Evolutionary conservation across 2,113 vertebrate species (phyloP), one percentile per base, ranked within the genome.

Genomic region (Pholis gunnellus): DNA sequence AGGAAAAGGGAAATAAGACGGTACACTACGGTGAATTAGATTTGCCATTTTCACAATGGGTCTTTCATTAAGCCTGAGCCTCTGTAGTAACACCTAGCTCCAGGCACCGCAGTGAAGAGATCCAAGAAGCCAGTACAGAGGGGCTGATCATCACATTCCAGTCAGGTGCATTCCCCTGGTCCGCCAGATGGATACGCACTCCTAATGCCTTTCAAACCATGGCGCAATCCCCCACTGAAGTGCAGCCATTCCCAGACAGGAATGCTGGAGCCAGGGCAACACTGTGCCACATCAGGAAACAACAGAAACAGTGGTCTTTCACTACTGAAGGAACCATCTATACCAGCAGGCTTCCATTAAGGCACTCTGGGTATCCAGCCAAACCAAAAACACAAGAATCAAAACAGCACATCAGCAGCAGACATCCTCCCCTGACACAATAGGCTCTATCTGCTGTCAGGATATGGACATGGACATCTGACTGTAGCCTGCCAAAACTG

Each of bases 111-210:
- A 63, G 22, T 10, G 50, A 46, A 27, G 40, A 75, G 69, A 78
- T 67, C 72, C 44, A 76, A 83, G 75, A 78, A 75, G 74, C 59
- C 4, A 31, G 46, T 50, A 40, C 69, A 75, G 74, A 74, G 11
- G 9, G 25, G 72, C 44, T 72, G 81, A 87, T 90, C 79, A 90
- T 89, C 83, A 84, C 88, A 86, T 91, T 91, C 87, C 79, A 89
- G 83, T 89, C 85, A 89, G 87, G 88, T 90, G 83, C 61, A 83
- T 75, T 87, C 48, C 42, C 17, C 11, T 67, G 11, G 22, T 72
- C 64, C 38, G 76, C 77, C 80, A 85, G 75, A 88, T 85, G 76
- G 78, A 88, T 68, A 82, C 64, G 57, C 54, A 66, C 74, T 56
- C 54, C 68, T 80, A 75, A 82, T 72, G 74, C 40, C 87, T 81